Evolutionary conservation across 30 jellyfish, hydroid and myxozoan genomes (phyloP), one percentile per base, ranked within the genome.

Genomic region (Cassiopea andromeda): DNA sequence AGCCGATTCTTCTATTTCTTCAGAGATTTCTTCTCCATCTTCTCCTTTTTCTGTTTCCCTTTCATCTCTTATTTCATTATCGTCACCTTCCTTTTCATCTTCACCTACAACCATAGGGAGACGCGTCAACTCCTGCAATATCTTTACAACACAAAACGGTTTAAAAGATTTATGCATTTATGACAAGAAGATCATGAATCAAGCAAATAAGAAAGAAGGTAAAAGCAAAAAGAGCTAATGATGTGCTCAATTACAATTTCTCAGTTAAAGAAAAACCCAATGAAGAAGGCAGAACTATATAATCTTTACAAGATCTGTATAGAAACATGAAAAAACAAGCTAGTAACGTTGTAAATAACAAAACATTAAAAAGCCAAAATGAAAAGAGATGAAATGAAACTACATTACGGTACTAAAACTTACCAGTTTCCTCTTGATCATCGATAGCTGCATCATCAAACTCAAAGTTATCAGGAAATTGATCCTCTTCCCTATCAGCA

Each of bases 401-500:
- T 9, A 50, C 9, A 9, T 9, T 9, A 50, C n/a, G n/a, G 13
- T 13, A 57, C 7, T 57, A 61, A 14, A 61, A 8, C 73, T 61
- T 17, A 14, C 73, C 73, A 61, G 19, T 17, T 61, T 61, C 73
- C 2, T 61, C 43, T 14, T 61, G 73, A 14, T 91, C 86, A 15
- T 91, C 89, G 2, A 13, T 12, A 46, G 50, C 66, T 1, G 16
- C 86, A 18, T 91, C 66, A 69, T 74, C 98, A n/a, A 84, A 66
- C 54, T 89, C 84, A 58, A 86, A 73, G 87, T 85, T 85, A 49
- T 67, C 85, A 45, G 92, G 91, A 18, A 92, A 9, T 1, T 84
- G 91, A 59, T 87, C 90, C n/a, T 68, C 94, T 38, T n/a, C 85
- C 38, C 27, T 43, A 46, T 82, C 74, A 14, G 82, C 90, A 0